Evolutionary conservation across 2,113 vertebrate genomes (phyloP).

Genomic region (Lanius ludovicianus): DNA sequence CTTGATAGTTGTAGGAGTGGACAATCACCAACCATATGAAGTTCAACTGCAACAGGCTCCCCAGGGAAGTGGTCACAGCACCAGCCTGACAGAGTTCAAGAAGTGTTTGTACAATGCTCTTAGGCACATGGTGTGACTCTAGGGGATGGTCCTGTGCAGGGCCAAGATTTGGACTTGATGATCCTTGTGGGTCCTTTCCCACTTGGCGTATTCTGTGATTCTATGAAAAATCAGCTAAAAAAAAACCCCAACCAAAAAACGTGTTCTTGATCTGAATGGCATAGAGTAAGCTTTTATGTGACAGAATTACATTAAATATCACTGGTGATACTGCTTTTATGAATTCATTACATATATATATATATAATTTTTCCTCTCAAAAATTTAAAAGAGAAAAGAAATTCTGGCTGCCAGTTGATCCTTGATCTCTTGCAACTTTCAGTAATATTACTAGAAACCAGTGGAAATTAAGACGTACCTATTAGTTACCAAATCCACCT

Average conservation of each 20-base stretch:
- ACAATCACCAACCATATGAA: fast-evolving
- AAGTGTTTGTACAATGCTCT: not conserved
- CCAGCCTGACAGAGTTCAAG: not conserved
- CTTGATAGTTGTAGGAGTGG: not conserved
- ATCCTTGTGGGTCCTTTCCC: not conserved
- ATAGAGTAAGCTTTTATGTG: not conserved
- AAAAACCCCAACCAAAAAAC: no score
- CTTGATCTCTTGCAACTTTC: not conserved
- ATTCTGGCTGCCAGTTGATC: not conserved
- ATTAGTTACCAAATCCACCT: not conserved
- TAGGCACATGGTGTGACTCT: not conserved
- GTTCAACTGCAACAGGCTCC: not conserved
- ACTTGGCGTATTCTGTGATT: not conserved
- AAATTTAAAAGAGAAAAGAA: not conserved
- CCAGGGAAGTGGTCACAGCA: not conserved
- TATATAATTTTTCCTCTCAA: not conserved
- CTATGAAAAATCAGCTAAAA: not conserved
- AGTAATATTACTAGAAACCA: not conserved
- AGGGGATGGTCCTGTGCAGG: not conserved
- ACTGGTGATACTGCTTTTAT: not conserved
- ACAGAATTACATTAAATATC: not conserved
- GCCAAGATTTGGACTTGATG: fast-evolving
- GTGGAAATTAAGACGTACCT: not conserved
- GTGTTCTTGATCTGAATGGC: not conserved
- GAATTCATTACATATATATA: not conserved